Percentiles rank a stretch among this genome's conserved stretches.
These are phyloP conservation scores for Uloborus plumipes DNA, from an alignment of 2,888 invertebrate genomes.

Conservation along the genomic window DNA sequence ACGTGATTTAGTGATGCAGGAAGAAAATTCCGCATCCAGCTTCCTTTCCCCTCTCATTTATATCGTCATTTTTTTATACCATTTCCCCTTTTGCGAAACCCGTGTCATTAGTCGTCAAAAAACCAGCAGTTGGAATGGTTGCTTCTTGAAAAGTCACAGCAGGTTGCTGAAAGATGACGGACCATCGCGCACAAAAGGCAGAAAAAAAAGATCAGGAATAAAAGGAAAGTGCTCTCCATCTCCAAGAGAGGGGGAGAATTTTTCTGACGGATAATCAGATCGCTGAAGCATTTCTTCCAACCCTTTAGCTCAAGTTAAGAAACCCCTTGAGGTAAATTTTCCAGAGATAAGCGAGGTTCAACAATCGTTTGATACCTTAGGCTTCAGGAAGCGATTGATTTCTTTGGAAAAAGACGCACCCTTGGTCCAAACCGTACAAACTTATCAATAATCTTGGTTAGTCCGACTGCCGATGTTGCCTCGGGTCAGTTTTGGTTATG, in stretches of 20 bases:
- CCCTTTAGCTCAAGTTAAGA: slow-evolving; percentile 44
- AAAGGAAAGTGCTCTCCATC: slow-evolving; percentile 11
- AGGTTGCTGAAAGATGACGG: slow-evolving; percentile 23
- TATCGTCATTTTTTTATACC: too few species aligned
- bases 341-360: slow-evolving; percentile 47
- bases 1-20: slow-evolving; percentile 46
- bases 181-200: slow-evolving; percentile 36
- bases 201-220: not conserved
- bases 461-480: slow-evolving; percentile 30
- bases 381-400: slow-evolving; percentile 39
- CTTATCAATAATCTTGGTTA: slow-evolving; percentile 32
- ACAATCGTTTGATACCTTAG: slow-evolving; percentile 47
- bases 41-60: slow-evolving; percentile 11
- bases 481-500: slow-evolving; percentile 48
- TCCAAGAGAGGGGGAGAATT: slow-evolving; percentile 33
- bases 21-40: slow-evolving; percentile 29
- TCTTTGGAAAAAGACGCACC: not conserved
- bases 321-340: slow-evolving; percentile 15
- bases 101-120: too few species aligned
- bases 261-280: slow-evolving; percentile 54
- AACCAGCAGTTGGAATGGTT: too few species aligned
- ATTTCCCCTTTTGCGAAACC: too few species aligned
- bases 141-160: slow-evolving; percentile 4
- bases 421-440: slow-evolving; percentile 21
- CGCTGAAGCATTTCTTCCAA: slow-evolving; percentile 59